Evolutionary conservation across 1,140 invertebrate species (phyloP).

Genomic region (Platyscapa corneri): DNA sequence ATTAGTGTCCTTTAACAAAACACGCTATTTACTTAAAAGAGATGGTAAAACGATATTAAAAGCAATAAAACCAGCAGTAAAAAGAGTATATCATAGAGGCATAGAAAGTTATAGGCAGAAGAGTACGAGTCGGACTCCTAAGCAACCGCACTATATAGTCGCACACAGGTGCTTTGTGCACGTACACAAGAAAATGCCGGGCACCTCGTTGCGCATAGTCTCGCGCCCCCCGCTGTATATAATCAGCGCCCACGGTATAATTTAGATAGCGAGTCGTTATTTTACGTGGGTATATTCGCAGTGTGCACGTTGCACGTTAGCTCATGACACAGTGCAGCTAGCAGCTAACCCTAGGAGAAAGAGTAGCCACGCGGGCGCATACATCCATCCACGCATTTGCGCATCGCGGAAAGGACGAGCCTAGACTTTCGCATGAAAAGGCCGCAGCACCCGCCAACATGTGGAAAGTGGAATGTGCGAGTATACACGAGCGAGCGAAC

Average conservation of each 20-base stretch:
- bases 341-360: background rate
- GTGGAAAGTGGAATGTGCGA: conserved; percentile 53
- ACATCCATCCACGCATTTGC: too few relatives aligned
- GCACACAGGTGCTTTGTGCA: background rate
- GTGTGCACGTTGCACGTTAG: background rate
- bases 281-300: conserved; percentile 50
- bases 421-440: background rate
- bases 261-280: conserved; percentile 66
- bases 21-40: conserved; percentile 26
- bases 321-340: background rate
- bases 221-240: conserved; percentile 43
- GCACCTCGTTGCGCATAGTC: too few relatives aligned
- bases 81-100: background rate
- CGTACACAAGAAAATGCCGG: background rate
- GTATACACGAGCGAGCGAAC: conserved; percentile 52
- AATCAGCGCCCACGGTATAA: conserved; percentile 61
- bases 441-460: background rate
- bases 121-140: background rate
- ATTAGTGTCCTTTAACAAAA: background rate
- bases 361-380: too few relatives aligned
- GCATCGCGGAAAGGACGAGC: background rate
- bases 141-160: background rate
- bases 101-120: background rate
- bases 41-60: conserved; percentile 4
- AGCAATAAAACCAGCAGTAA: background rate